phyloP scores from a whole-genome alignment of 2,888 invertebrate genomes.

The Clostera curtula region DNA sequence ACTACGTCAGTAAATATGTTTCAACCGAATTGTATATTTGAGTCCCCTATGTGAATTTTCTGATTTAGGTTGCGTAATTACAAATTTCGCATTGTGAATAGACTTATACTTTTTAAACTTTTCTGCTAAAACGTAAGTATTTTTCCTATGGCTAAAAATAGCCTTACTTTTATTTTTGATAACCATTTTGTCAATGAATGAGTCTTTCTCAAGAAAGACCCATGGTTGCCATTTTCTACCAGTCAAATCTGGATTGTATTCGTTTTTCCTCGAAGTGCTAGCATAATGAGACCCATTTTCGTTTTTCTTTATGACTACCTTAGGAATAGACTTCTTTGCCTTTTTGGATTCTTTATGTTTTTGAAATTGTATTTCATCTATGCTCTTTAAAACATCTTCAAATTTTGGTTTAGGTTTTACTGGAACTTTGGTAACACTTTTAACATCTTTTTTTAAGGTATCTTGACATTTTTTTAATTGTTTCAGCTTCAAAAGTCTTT shows the following conservation, averaged over 20 bases:
- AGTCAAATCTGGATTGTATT: slow-evolving; percentile 60
- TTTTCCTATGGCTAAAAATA: slow-evolving; percentile 54
- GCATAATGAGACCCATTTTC: slow-evolving; percentile 66
- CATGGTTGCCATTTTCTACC: slow-evolving; percentile 71
- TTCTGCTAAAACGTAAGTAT: slow-evolving; percentile 52
- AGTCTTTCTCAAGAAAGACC: slow-evolving; percentile 63
- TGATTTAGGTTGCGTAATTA: slow-evolving; percentile 54
- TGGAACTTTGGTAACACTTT: slow-evolving; percentile 27
- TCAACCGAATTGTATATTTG: slow-evolving; percentile 63
- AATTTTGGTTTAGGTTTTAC: slow-evolving; percentile 67
- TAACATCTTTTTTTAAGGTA: slow-evolving; percentile 29
- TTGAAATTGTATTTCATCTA: slow-evolving; percentile 64
- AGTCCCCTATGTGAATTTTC: slow-evolving; percentile 41
- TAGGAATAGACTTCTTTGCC: slow-evolving; percentile 52
- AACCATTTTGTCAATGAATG: slow-evolving; percentile 65
- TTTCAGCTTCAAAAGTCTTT: slow-evolving; percentile 57
- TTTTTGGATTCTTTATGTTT: slow-evolving; percentile 55
- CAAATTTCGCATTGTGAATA: slow-evolving; percentile 48
- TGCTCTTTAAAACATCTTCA: slow-evolving; percentile 69
- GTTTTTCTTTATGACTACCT: slow-evolving; percentile 67
- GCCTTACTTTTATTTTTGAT: slow-evolving; percentile 52
- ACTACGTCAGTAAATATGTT: slow-evolving; percentile 46
- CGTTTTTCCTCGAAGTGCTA: slow-evolving; percentile 42
- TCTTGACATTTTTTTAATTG: slow-evolving; percentile 56
- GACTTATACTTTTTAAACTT: slow-evolving; percentile 63